Evolutionary conservation across 1,140 invertebrate genomes (phyloP), one percentile per base, ranked within the genome.

Genomic region (Scaptomyza hsui): DNA sequence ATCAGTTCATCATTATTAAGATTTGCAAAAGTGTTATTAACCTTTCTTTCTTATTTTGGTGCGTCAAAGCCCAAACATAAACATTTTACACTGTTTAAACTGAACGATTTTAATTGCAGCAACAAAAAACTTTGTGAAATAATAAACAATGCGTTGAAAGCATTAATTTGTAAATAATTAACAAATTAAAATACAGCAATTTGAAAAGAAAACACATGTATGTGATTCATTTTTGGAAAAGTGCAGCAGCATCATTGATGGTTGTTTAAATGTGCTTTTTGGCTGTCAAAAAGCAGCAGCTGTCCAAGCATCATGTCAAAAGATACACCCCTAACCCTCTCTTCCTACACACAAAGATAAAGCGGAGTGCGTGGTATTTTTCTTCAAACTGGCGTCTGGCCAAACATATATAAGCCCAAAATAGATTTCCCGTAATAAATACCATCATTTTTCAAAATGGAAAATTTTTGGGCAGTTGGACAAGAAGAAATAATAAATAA

Each of bases 361-460:
- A 44, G 45, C 52, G 39, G 61, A 70, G 63, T 85, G 81, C 77
- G 81, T 85, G 82, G 73, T 77, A 53, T 70, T 51, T 42, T 62
- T 37, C n/a, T n/a, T n/a, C 4, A 16, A n/a, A 35, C 29, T 86
- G 81, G 81, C 81, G 60, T 7, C 21, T 32, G 57, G 82, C 81
- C 81, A 86, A 86, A 81, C 65, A 62, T 75, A 68, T 63, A 72
- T 72, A 51, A 12, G 53, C 47, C 49, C 10, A 78, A 86, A 85
- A 86, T 86, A 86, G 70, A 81, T 77, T 78, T 78, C 59, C 52
- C 77, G 19, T 49, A 88, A 81, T 72, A 85, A 83, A 85, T 69
- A 76, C 52, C 35, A 72, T 72, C 57, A 79, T 60, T 60, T 59
- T 73, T 48, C 29, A 72, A 75, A 62, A 86, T 80, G 72, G 77